Conservation (phyloP, 2,113 vertebrate species). For the Motacilla alba region DNA sequence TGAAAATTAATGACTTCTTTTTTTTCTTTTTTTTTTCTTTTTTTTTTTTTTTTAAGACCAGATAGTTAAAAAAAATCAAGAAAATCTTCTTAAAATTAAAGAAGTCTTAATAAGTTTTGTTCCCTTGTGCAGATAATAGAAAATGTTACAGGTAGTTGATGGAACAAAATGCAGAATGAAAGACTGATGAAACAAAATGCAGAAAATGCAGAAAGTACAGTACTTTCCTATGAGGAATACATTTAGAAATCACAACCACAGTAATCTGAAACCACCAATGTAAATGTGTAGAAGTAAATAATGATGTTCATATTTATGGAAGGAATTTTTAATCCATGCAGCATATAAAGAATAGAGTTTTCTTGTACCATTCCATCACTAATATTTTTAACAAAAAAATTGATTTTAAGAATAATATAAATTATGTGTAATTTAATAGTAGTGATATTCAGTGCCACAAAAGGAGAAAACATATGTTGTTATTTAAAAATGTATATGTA, state of each 20-base stretch:
- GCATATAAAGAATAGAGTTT: background rate
- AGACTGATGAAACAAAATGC: background rate
- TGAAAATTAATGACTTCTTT: background rate
- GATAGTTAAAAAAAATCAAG: background rate
- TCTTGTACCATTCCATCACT: background rate
- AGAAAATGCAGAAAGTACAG: background rate
- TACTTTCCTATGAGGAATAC: background rate
- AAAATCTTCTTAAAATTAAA: background rate
- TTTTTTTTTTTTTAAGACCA: background rate
- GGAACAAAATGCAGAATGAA: background rate
- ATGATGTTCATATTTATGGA: background rate
- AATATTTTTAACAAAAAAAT: background rate
- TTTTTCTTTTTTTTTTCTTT: background rate
- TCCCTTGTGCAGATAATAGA: background rate
- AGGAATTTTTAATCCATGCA: background rate
- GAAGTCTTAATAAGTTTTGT: background rate
- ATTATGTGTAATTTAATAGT: constrained; percentile 4
- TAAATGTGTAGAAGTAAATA: background rate
- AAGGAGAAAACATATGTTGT: background rate
- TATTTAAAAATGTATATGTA: background rate
- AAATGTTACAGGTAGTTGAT: background rate
- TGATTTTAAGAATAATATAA: background rate
- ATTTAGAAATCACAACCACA: background rate
- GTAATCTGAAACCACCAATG: background rate
- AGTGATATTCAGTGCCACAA: constrained; percentile 1